phyloP scores from a whole-genome alignment of 2,797 vertebrate genomes.

The Characodon lateralis region DNA sequence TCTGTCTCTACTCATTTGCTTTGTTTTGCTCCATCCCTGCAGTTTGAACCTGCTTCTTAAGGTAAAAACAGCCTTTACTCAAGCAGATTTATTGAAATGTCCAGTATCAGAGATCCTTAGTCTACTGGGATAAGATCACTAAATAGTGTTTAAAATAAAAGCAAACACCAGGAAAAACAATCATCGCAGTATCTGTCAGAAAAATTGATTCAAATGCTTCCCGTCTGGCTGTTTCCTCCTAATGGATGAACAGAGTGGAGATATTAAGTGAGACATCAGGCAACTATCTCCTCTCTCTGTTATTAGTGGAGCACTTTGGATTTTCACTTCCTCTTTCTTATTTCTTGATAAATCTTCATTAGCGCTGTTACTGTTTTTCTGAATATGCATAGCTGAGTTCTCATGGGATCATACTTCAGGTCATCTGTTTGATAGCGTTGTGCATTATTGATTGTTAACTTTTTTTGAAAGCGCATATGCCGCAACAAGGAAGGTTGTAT shows the following conservation, averaged over 20 bases:
- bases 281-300: conserved; percentile 34
- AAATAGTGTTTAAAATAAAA: background rate
- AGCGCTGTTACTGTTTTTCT: background rate
- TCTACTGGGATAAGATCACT: background rate
- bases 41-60: background rate
- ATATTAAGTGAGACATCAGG: conserved; percentile 43
- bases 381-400: too few species aligned
- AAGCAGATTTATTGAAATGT: background rate
- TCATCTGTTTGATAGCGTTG: background rate
- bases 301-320: conserved; percentile 15
- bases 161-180: background rate
- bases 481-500: background rate
- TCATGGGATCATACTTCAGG: background rate
- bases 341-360: background rate
- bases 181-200: conserved; percentile 2
- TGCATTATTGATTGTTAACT: background rate
- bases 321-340: background rate
- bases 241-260: conserved; percentile 30
- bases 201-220: conserved; percentile 56
- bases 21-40: background rate
- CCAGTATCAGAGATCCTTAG: background rate
- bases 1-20: background rate
- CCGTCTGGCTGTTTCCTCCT: conserved; percentile 41
- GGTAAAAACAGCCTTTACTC: background rate
- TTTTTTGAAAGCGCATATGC: background rate